Base-by-base conservation (phyloP, 2,797 vertebrate genomes). In the Ataeniobius toweri region DNA sequence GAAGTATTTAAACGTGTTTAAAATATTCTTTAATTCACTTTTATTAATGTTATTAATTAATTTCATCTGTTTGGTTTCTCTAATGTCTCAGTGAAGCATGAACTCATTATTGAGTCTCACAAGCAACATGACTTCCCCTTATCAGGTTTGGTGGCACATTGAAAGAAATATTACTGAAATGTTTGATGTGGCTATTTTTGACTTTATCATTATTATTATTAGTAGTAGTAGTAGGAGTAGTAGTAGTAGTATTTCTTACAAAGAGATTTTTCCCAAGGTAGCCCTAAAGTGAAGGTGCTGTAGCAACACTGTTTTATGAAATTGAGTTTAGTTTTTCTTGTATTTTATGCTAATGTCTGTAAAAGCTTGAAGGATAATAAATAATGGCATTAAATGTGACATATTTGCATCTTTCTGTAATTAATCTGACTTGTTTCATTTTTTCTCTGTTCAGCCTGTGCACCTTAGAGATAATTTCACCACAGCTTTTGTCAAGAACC, bases 401-500 rank as follows among this genome's bases (percentile, higher is more conserved):
- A 44, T 0, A 3, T 12, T 12, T 20, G 2, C 9, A 3, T 16
- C 20, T 65, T 41, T n/a, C 22, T 51, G 46, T 36, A 36, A 28
- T 24, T 16, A 28, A 6, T 48, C 5, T 16, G 1, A 0, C 51
- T 24, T 71, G 4, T 75, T 56, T 71, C 24, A 68, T 4, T 67
- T 67, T 70, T 39, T 59, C 5, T 75, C 65, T 55, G n/a, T 13
- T 46, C 85, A 92, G 85, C 5, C 76, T n/a, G 12, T 76, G 28
- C 73, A 91, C 1, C 0, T 86, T 76, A 90, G 94, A 83, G 95
- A 95, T 70, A 88, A 91, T 0, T 92, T 90, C 77, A 56, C 77
- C 65, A 79, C 51, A 0, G 93, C 93, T 0, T 85, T 95, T 50
- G 67, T 91, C 18, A 96, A 94, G 85, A 95, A 95, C 89, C 83